These are phyloP conservation scores for Coracopsis vasa DNA, from an alignment of 2,113 vertebrate genomes.

Conservation along the genomic window DNA sequence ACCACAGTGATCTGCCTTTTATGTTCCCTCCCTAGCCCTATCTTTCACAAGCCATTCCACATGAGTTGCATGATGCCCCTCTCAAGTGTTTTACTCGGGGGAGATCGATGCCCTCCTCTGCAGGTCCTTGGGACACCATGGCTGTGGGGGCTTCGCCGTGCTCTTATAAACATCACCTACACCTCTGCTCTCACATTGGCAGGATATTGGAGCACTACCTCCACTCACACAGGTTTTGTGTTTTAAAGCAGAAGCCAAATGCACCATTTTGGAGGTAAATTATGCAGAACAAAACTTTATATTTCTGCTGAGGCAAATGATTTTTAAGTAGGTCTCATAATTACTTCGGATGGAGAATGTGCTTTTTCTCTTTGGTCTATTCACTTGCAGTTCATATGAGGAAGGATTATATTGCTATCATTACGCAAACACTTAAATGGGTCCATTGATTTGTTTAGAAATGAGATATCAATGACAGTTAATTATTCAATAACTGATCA, in stretches of 20 bases:
- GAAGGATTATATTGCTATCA: conserved; percentile 74
- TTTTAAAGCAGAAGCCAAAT: conserved; percentile 18
- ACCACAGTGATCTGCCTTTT: background rate
- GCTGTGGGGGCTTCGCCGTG: rapidly evolving
- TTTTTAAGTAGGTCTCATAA: conserved; percentile 57
- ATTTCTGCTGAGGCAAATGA: conserved; percentile 58
- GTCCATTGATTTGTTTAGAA: conserved; percentile 75
- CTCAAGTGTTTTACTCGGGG: rapidly evolving
- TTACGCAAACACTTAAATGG: conserved; percentile 79
- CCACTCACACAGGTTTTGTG: background rate
- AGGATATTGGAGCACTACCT: background rate
- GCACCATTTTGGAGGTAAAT: conserved; percentile 40
- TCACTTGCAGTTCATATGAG: conserved; percentile 67
- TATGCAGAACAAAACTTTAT: conserved; percentile 54
- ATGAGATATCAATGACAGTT: conserved; percentile 72
- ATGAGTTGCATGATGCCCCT: rapidly evolving
- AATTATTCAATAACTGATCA: conserved; percentile 80
- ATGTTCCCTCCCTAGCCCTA: rapidly evolving
- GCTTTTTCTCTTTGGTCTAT: conserved; percentile 63
- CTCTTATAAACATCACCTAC: background rate
- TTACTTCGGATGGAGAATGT: conserved; percentile 8
- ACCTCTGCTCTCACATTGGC: background rate
- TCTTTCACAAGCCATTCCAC: rapidly evolving
- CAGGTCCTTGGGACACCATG: background rate
- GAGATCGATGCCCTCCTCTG: rapidly evolving